Conservation (phyloP, 1,140 invertebrate species). For the Drosophila pseudoobscura region DNA sequence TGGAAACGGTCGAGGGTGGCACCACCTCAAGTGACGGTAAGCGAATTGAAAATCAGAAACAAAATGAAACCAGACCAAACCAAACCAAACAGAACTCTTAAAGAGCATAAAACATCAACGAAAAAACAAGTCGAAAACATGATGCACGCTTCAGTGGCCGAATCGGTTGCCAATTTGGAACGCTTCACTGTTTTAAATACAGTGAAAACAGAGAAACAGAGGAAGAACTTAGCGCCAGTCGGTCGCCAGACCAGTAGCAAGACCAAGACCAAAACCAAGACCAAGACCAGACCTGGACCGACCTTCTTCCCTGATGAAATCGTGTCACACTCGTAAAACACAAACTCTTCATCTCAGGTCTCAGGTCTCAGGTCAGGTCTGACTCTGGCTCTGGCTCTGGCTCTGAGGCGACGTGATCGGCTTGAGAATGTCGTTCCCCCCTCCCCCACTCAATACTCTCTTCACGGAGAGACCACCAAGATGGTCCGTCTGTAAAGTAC, state of each 20-base stretch:
- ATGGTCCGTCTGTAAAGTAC: conserved; percentile 50
- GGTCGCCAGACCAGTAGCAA: conserved; percentile 46
- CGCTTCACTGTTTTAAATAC: conserved; percentile 53
- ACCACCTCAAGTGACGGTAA: conserved; percentile 94
- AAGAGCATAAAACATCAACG: conserved; percentile 17
- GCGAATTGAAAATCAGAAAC: conserved; percentile 16
- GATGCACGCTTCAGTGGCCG: conserved; percentile 58
- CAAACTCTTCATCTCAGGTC: conserved; percentile 21
- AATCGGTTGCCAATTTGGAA: conserved; percentile 71
- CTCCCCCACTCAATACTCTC: background rate
- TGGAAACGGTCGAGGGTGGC: conserved; percentile 96
- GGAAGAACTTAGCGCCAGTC: conserved; percentile 55
- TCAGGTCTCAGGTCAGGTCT: conserved; percentile 13
- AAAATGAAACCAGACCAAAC: conserved; percentile 3
- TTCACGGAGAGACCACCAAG: conserved; percentile 56
- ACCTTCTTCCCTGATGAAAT: conserved; percentile 59
- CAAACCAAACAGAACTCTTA: background rate
- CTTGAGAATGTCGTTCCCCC: conserved; percentile 55
- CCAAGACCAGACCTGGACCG: no score
- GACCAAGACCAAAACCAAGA: no score
- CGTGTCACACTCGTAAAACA: conserved; percentile 73
- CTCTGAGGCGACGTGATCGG: conserved; percentile 70
- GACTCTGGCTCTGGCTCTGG: background rate
- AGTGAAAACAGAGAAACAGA: conserved; percentile 17
- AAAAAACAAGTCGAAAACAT: conserved; percentile 52